These are phyloP conservation scores for Perizoma flavofasciatum DNA, from an alignment of 2,888 invertebrate species.

Conservation along the genomic window DNA sequence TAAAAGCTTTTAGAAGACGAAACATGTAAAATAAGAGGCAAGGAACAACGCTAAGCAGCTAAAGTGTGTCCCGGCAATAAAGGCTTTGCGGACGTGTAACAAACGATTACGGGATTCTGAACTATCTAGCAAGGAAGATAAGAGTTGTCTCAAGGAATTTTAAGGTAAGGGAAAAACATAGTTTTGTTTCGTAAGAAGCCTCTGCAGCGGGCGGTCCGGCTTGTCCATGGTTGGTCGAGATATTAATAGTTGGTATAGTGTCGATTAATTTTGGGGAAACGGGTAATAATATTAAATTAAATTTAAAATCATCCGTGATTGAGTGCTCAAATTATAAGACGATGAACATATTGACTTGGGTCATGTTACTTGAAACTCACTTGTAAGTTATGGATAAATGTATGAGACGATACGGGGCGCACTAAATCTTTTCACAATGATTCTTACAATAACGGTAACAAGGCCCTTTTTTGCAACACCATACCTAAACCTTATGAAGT, in stretches of 20 bases:
- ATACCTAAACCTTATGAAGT: no score
- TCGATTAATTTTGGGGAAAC: constrained; percentile 60
- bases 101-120: constrained; percentile 42
- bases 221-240: constrained; percentile 58
- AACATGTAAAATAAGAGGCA: constrained; percentile 68
- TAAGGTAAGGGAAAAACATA: constrained; percentile 26
- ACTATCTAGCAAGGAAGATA: constrained; percentile 46
- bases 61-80: constrained; percentile 43
- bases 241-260: constrained; percentile 63
- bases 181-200: constrained; percentile 46
- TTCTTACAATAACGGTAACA: constrained; percentile 4
- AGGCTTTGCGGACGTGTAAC: constrained; percentile 31
- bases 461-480: background rate
- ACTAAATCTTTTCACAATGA: no score
- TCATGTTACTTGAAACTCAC: constrained; percentile 13
- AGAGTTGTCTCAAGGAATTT: constrained; percentile 22
- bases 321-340: constrained; percentile 43
- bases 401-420: no score
- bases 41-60: constrained; percentile 62
- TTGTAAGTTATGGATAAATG: no score
- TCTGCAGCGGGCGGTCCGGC: constrained; percentile 66
- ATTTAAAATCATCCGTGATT: constrained; percentile 51
- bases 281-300: constrained; percentile 54
- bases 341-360: constrained; percentile 28
- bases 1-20: constrained; percentile 46